Conservation (phyloP, 2,888 invertebrate genomes). For the Rhaphigaster nebulosa region DNA sequence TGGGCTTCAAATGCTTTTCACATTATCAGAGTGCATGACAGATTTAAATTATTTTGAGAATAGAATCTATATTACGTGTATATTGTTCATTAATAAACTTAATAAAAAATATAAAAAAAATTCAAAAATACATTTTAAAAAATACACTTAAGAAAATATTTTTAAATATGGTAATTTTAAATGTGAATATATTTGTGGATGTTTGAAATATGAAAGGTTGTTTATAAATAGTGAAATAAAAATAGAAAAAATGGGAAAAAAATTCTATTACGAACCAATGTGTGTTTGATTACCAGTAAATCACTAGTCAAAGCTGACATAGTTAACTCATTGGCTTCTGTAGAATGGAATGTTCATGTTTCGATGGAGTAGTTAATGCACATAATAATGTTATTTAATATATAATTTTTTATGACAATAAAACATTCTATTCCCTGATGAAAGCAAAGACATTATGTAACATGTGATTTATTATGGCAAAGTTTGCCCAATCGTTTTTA, state of each 20-base stretch:
- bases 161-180: constrained; percentile 54
- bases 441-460: constrained; percentile 52
- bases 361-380: constrained; percentile 47
- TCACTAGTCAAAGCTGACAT: constrained; percentile 57
- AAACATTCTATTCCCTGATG: constrained; percentile 52
- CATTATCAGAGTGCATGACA: constrained; percentile 56
- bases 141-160: constrained; percentile 54
- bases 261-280: constrained; percentile 54
- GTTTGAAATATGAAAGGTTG: constrained; percentile 52
- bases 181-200: constrained; percentile 29
- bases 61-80: constrained; percentile 57
- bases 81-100: constrained; percentile 42
- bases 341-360: constrained; percentile 54
- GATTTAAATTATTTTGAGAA: constrained; percentile 57
- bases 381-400: constrained; percentile 45
- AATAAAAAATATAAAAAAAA: constrained; percentile 17
- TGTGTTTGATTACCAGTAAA: constrained; percentile 55
- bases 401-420: constrained; percentile 59
- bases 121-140: constrained; percentile 23
- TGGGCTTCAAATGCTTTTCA: constrained; percentile 58
- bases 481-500: neutral
- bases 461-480: constrained; percentile 47
- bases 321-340: constrained; percentile 51
- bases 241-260: constrained; percentile 11
- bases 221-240: constrained; percentile 47